Conservation (phyloP, 2,888 invertebrate species). For the Orthonevra nobilis region DNA sequence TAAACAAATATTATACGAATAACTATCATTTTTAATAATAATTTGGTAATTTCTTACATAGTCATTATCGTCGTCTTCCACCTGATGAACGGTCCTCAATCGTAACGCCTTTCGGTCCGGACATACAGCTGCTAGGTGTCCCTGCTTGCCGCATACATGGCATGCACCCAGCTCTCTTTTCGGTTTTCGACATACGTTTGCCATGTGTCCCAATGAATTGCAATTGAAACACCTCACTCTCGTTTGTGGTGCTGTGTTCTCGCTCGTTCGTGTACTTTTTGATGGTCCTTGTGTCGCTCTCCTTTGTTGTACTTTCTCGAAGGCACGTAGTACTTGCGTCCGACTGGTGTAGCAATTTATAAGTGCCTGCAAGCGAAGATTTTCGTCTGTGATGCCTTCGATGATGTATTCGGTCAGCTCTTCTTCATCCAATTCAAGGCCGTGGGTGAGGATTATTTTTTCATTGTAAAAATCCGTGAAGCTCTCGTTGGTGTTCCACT, state of each 20-base stretch:
- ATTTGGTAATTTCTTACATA: slow-evolving; percentile 18
- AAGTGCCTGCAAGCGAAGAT: neutral
- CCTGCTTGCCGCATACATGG: slow-evolving; percentile 1
- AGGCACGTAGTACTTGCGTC: neutral
- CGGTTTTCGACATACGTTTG: slow-evolving; percentile 9
- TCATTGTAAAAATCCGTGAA: neutral
- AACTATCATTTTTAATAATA: neutral
- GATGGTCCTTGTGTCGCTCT: too few relatives aligned
- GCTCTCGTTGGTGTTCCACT: neutral
- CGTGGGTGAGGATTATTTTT: neutral
- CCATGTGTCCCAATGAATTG: neutral
- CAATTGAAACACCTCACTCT: neutral
- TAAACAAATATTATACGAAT: slow-evolving; percentile 37
- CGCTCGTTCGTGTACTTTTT: too few relatives aligned
- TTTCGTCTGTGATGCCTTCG: slow-evolving; percentile 6
- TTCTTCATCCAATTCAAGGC: neutral
- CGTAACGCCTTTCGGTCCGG: neutral
- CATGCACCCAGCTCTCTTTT: slow-evolving; percentile 9
- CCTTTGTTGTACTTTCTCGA: neutral
- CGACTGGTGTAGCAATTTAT: neutral
- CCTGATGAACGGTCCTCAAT: neutral
- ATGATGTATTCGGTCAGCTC: neutral
- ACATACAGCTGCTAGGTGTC: neutral
- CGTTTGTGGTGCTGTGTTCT: too few relatives aligned
- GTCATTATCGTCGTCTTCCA: neutral